Evolutionary conservation across 2,113 vertebrate species (phyloP).

Genomic region (Pygoscelis antarcticus): DNA sequence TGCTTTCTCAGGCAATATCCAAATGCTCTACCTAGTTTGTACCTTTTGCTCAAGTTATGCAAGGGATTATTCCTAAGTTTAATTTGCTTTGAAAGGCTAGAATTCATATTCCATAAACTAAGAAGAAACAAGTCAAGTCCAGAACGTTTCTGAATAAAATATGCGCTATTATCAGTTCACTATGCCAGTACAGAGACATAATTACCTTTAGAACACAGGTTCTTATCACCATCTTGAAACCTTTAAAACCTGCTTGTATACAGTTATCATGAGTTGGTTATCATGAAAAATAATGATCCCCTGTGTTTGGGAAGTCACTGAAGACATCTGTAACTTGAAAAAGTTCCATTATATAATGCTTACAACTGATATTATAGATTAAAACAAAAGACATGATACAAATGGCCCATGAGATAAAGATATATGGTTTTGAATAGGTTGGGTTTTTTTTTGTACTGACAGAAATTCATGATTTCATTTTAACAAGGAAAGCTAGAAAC

Average conservation of each 20-base stretch:
- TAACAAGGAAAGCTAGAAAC: neutral
- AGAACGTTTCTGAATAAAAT: neutral
- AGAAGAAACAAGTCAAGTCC: neutral
- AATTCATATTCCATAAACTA: neutral
- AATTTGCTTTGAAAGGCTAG: neutral
- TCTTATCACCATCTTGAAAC: neutral
- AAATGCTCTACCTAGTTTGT: neutral
- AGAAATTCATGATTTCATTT: neutral
- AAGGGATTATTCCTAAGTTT: neutral
- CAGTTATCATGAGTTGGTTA: neutral
- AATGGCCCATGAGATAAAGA: neutral
- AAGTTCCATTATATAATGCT: neutral
- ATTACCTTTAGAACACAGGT: neutral
- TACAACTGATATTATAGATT: neutral
- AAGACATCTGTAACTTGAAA: neutral
- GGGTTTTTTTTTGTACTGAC: neutral
- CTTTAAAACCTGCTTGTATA: neutral
- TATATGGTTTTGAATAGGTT: neutral
- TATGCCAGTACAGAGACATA: neutral
- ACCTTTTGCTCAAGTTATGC: neutral
- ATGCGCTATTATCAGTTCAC: neutral
- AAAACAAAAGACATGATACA: neutral
- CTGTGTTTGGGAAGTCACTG: neutral
- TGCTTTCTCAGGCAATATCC: neutral
- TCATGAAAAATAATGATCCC: conserved; percentile 5